Conservation (phyloP, 2,888 invertebrate species). For the Xanthorhoe spadicearia region DNA sequence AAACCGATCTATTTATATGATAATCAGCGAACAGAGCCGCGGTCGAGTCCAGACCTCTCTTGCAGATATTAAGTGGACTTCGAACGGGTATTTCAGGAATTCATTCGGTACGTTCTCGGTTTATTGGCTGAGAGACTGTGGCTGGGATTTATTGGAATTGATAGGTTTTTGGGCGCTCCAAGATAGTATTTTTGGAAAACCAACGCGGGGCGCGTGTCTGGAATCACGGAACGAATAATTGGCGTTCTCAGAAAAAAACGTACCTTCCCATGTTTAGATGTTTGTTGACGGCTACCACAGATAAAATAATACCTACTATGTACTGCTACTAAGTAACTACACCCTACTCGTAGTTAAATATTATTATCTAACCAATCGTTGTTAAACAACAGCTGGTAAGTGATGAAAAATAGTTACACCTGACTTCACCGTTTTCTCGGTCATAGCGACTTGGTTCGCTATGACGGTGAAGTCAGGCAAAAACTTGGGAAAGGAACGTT, state of each 20-base stretch:
- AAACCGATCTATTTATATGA: constrained; percentile 60
- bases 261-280: too few relatives aligned
- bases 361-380: too few relatives aligned
- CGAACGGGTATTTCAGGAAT: constrained; percentile 28
- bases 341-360: too few relatives aligned
- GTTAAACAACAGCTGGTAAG: too few relatives aligned
- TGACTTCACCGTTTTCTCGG: too few relatives aligned
- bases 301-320: too few relatives aligned
- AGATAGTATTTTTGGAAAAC: constrained; percentile 4
- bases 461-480: constrained; percentile 26
- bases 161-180: constrained; percentile 11
- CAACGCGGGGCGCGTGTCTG: neutral
- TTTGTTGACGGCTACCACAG: too few relatives aligned
- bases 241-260: too few relatives aligned
- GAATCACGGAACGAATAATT: neutral
- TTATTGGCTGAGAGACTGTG: constrained; percentile 26
- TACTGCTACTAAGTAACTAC: too few relatives aligned
- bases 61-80: constrained; percentile 27
- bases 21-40: constrained; percentile 49
- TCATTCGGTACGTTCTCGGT: constrained; percentile 23
- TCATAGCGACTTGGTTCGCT: constrained; percentile 3
- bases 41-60: constrained; percentile 43
- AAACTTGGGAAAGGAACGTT: constrained; percentile 40
- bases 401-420: too few relatives aligned
- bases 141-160: constrained; percentile 28